Base-by-base conservation (phyloP, 1,140 invertebrate species). In the Antheraea pernyi region DNA sequence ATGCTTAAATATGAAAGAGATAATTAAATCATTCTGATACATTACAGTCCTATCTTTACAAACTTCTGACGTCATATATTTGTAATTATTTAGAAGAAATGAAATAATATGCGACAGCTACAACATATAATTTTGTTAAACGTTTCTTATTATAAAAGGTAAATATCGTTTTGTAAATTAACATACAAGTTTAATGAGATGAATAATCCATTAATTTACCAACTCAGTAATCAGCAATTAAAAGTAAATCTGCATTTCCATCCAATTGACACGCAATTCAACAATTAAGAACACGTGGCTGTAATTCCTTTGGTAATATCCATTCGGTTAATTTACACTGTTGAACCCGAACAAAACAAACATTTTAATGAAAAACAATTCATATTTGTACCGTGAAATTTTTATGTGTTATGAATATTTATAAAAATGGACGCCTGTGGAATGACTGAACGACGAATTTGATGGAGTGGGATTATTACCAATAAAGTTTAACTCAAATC, bases 221-320 rank as follows among this genome's bases (percentile, higher is more conserved):
- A 53, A 53, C 11, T 53, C 46, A 53, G 5, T 53, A 53, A 53
- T n/a, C 5, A 37, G 65, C 19, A 71, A 71, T 75, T 75, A 75
- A 69, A 69, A 71, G 59, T 64, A 69, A 63, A 62, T 63, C 42
- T 30, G 36, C 60, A 71, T 58, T 66, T 64, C 19, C 22, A 46
- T 42, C 8, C 8, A 63, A 60, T 58, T 30, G 42, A 18, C 73
- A 75, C 73, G 73, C 73, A 68, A 75, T 71, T 66, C 30, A 36
- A 69, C 65, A 64, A 75, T 75, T 75, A 75, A 63, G 59, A 71
- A 22, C 60, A 60, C 71, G 39, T 71, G 62, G 67, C 59, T 62
- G 70, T 73, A 68, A 18, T 65, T 70, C 11, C 19, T 65, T 67
- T 70, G 37, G 53, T 70, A 68, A 67, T 53, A 63, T 58, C 64